These are phyloP conservation scores for Lutjanus argentimaculatus DNA, from an alignment of 2,797 vertebrate genomes.

Conservation along the genomic window DNA sequence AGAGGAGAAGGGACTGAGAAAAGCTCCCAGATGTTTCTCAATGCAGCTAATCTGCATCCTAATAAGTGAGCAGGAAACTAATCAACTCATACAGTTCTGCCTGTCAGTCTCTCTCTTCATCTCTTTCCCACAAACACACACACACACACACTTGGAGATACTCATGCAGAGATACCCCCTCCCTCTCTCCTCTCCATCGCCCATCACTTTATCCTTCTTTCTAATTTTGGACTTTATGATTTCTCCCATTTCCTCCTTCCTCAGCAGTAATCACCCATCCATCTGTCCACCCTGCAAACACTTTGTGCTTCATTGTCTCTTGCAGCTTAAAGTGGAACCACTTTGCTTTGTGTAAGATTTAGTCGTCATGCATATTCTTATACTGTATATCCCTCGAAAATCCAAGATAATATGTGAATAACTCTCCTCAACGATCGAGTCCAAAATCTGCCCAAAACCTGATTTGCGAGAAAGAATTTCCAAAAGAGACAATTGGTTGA, in stretches of 20 bases:
- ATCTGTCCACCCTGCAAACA: slow-evolving; percentile 69
- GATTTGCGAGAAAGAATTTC: background rate
- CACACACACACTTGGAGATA: slow-evolving; percentile 15
- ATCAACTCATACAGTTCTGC: slow-evolving; percentile 84
- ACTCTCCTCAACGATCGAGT: background rate
- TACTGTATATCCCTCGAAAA: background rate
- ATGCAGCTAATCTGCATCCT: slow-evolving; percentile 86
- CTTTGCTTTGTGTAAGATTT: slow-evolving; percentile 34
- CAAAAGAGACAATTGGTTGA: background rate
- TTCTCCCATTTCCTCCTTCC: slow-evolving; percentile 65
- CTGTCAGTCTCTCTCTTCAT: slow-evolving; percentile 73
- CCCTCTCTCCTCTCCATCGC: slow-evolving; percentile 16
- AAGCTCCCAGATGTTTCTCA: slow-evolving; percentile 86
- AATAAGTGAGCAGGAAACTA: slow-evolving; percentile 86
- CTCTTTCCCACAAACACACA: slow-evolving; percentile 24
- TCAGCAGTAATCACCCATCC: slow-evolving; percentile 72
- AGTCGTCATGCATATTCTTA: background rate
- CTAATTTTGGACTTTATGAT: slow-evolving; percentile 71
- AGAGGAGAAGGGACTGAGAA: slow-evolving; percentile 57
- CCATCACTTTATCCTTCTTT: slow-evolving; percentile 64
- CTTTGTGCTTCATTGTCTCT: slow-evolving; percentile 29
- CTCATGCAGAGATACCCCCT: slow-evolving; percentile 26
- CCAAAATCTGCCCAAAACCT: background rate
- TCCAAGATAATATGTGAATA: background rate
- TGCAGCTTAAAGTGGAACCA: slow-evolving; percentile 48